phyloP scores from a whole-genome alignment of 2,888 invertebrate genomes.

The Leptinotarsa juncta region DNA sequence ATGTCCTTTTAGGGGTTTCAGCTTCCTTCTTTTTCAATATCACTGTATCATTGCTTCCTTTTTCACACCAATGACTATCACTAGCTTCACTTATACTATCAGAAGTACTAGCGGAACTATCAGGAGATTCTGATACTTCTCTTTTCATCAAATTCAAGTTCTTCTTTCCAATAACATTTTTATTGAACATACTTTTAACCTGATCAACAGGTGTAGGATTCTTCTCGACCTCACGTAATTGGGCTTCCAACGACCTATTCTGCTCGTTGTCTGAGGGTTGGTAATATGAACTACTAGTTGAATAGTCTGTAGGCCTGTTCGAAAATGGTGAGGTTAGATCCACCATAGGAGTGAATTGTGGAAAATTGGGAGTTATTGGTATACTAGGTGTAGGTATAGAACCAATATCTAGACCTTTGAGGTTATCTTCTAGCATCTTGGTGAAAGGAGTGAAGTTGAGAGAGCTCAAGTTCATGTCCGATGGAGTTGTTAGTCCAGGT shows the following conservation, averaged over 20 bases:
- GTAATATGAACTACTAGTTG: slow-evolving; percentile 63
- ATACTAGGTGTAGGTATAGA: slow-evolving; percentile 60
- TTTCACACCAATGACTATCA: slow-evolving; percentile 26
- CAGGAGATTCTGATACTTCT: slow-evolving; percentile 31
- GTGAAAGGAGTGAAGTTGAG: slow-evolving; percentile 58
- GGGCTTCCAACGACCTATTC: slow-evolving; percentile 53
- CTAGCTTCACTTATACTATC: slow-evolving; percentile 16
- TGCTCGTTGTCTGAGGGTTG: slow-evolving; percentile 63
- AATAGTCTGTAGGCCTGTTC: slow-evolving; percentile 62
- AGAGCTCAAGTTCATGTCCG: slow-evolving; percentile 32
- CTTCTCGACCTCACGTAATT: slow-evolving; percentile 59
- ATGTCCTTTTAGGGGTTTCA: slow-evolving; percentile 35
- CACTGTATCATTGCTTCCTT: slow-evolving; percentile 46
- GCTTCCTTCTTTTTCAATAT: slow-evolving; percentile 38
- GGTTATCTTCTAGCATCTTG: slow-evolving; percentile 60
- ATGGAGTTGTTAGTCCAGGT: slow-evolving; percentile 47
- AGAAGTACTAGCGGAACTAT: slow-evolving; percentile 19
- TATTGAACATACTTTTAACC: slow-evolving; percentile 47
- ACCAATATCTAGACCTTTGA: slow-evolving; percentile 56
- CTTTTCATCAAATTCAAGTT: slow-evolving; percentile 56
- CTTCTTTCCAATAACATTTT: slow-evolving; percentile 58
- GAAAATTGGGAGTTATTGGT: slow-evolving; percentile 60
- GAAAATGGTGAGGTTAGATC: slow-evolving; percentile 40
- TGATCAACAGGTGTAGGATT: slow-evolving; percentile 15
- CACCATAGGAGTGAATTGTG: slow-evolving; percentile 55